Conservation (phyloP, 1,140 invertebrate genomes). For the Sarcophaga peregrina region DNA sequence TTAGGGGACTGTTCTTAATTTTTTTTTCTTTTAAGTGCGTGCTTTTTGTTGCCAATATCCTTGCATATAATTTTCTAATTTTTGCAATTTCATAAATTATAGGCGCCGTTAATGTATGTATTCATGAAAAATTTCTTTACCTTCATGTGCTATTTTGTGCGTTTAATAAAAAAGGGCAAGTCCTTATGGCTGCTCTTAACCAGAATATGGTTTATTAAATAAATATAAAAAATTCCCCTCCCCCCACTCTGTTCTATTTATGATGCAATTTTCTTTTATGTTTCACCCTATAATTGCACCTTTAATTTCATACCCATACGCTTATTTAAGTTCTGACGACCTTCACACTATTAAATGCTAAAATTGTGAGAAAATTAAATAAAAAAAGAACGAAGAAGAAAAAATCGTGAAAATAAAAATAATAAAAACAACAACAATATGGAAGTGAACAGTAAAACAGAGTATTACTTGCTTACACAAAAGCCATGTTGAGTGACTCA, state of each 20-base stretch:
- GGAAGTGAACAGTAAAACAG: not conserved
- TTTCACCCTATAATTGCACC: not conserved
- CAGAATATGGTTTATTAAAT: constrained; percentile 1
- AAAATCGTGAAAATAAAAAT: not conserved
- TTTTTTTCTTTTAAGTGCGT: too few relatives aligned
- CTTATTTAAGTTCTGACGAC: constrained; percentile 1
- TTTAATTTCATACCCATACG: constrained; percentile 5
- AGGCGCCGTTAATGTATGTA: too few relatives aligned
- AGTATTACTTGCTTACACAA: not conserved
- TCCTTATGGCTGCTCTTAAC: not conserved
- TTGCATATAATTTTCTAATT: too few relatives aligned
- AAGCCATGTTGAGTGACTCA: not conserved
- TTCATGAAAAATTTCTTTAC: too few relatives aligned
- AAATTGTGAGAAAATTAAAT: too few relatives aligned
- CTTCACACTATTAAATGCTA: not conserved
- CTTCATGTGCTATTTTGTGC: too few relatives aligned
- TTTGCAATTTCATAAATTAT: too few relatives aligned
- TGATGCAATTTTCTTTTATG: not conserved
- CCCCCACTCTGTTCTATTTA: not conserved
- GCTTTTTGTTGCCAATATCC: too few relatives aligned
- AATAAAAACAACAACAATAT: not conserved
- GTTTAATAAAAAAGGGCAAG: too few relatives aligned
- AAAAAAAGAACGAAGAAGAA: not conserved
- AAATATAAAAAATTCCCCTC: not conserved
- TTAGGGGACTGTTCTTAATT: too few relatives aligned